phyloP scores from a whole-genome alignment of 2,888 invertebrate genomes.

The Dolichomitus sp. region DNA sequence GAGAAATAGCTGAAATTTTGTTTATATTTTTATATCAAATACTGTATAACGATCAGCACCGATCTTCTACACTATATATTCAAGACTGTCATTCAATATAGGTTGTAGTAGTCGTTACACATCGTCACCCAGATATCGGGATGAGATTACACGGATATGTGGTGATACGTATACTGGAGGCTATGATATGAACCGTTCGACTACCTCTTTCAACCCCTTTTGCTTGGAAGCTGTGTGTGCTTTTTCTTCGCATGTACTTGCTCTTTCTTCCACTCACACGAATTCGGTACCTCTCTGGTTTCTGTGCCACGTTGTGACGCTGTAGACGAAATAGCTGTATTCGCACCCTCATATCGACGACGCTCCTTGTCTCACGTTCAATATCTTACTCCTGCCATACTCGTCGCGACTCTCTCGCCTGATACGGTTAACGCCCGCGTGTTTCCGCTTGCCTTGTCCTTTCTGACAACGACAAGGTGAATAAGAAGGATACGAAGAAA shows the following conservation, averaged over 20 bases:
- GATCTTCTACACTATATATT: conserved; percentile 1
- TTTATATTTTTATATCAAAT: too few relatives aligned
- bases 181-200: conserved; percentile 7
- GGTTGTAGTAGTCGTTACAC: conserved; percentile 43
- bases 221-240: neutral
- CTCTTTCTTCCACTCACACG: neutral
- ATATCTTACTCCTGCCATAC: neutral
- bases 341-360: conserved; percentile 1
- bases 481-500: conserved; percentile 14
- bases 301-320: neutral
- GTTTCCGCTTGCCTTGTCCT: conserved; percentile 61
- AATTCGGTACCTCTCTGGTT: neutral
- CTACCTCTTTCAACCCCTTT: conserved; percentile 8
- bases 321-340: neutral
- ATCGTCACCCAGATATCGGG: conserved; percentile 66
- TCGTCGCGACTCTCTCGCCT: conserved; percentile 23
- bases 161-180: conserved; percentile 37
- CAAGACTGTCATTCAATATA: conserved; percentile 9
- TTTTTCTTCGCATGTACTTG: neutral
- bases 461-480: conserved; percentile 40
- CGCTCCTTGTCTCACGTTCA: neutral
- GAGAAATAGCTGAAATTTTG: too few relatives aligned
- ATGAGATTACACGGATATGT: conserved; percentile 59
- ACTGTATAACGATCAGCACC: neutral
- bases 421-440: conserved; percentile 58